Conservation (phyloP, 2,888 invertebrate species). For the Elysia crispata region DNA sequence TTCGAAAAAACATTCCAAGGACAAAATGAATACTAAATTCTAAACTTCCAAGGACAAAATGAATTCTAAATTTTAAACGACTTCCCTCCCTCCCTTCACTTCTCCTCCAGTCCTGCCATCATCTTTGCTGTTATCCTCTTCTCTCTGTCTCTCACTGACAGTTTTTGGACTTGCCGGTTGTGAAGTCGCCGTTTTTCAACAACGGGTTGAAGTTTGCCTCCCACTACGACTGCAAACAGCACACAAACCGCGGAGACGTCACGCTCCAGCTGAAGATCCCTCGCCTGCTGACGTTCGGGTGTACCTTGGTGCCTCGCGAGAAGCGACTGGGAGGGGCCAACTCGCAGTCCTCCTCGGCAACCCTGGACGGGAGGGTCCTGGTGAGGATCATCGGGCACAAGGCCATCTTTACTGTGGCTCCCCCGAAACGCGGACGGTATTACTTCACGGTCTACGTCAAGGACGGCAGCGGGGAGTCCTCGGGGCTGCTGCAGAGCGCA, state of each 20-base stretch:
- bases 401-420: conserved; percentile 75
- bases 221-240: conserved; percentile 71
- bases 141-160: conserved; percentile 67
- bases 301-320: conserved; percentile 70
- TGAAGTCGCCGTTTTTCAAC: conserved; percentile 79
- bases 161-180: conserved; percentile 78
- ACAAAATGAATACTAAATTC: too few species aligned
- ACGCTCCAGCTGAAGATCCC: conserved; percentile 71
- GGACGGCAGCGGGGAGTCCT: conserved; percentile 66
- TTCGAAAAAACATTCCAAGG: too few species aligned
- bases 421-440: conserved; percentile 77
- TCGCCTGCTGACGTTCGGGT: conserved; percentile 69
- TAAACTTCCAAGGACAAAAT: too few species aligned
- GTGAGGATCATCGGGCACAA: conserved; percentile 69
- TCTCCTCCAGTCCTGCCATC: too few species aligned
- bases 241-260: conserved; percentile 69
- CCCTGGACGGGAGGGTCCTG: conserved; percentile 69
- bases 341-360: neutral
- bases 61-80: too few species aligned
- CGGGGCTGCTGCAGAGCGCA: conserved; percentile 74
- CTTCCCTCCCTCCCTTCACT: too few species aligned
- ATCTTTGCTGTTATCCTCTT: too few species aligned
- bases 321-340: conserved; percentile 59
- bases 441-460: conserved; percentile 77
- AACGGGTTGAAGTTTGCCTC: conserved; percentile 68